These are phyloP conservation scores for Mormyrops boulengeri DNA, from an alignment of 2,797 vertebrate species.

Conservation along the genomic window DNA sequence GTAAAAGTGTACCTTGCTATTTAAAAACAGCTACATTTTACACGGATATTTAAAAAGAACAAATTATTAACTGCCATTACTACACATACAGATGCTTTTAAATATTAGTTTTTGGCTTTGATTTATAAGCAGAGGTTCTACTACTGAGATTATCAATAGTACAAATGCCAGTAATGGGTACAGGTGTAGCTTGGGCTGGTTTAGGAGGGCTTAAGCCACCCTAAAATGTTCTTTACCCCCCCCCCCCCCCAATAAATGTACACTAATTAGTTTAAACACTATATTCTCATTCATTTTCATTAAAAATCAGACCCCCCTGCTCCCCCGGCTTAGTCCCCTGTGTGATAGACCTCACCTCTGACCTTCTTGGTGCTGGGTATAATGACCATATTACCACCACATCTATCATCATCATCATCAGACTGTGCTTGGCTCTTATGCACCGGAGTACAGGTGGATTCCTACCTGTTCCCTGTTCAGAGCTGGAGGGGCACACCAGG, in stretches of 20 bases:
- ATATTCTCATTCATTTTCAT: background rate
- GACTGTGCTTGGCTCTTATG: background rate
- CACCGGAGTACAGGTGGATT: background rate
- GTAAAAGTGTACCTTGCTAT: background rate
- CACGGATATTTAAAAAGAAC: background rate
- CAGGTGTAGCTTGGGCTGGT: too few species aligned
- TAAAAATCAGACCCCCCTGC: background rate
- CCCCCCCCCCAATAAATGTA: background rate
- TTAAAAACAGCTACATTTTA: too few species aligned
- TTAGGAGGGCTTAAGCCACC: too few species aligned
- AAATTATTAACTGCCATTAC: background rate
- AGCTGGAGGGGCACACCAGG: slow-evolving; percentile 45
- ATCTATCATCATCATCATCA: background rate
- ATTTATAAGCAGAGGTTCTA: too few species aligned
- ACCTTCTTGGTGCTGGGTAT: background rate
- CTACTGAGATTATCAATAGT: too few species aligned
- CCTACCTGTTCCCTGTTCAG: slow-evolving; percentile 53
- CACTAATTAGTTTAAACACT: background rate
- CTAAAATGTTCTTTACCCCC: too few species aligned
- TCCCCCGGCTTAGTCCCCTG: background rate
- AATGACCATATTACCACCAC: background rate
- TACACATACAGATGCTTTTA: background rate
- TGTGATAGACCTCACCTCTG: background rate
- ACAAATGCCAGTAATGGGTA: too few species aligned
- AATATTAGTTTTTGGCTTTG: too few species aligned